Conservation (phyloP, 2,888 invertebrate species). For the Agrotis clavis region DNA sequence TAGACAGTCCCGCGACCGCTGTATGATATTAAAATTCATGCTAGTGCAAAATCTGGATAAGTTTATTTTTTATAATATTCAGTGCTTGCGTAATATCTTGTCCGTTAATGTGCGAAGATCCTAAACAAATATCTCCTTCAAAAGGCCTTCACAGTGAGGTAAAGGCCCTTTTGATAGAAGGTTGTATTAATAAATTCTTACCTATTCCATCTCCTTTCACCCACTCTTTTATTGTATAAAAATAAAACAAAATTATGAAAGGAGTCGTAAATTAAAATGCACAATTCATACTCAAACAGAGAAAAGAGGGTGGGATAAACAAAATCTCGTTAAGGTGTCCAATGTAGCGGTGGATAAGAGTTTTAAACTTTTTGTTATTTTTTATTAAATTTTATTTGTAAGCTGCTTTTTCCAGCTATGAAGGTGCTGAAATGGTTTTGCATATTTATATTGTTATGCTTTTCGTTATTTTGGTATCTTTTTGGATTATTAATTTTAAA, state of each 20-base stretch:
- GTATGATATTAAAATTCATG: no score
- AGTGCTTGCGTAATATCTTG: not conserved
- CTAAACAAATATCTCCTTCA: not conserved
- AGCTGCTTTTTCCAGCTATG: conserved; percentile 28
- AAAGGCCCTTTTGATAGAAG: no score
- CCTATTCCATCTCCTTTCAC: conserved; percentile 8
- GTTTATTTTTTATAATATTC: not conserved
- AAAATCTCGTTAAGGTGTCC: conserved; percentile 47
- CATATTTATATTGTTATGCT: not conserved
- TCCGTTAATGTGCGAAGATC: not conserved
- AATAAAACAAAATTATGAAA: conserved; percentile 59
- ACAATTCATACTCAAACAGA: conserved; percentile 56
- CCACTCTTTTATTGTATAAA: conserved; percentile 24
- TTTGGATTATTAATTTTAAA: no score
- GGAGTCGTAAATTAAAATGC: conserved; percentile 61
- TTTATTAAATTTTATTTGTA: conserved; percentile 37
- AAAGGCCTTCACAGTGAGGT: not conserved
- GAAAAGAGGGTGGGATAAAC: conserved; percentile 45
- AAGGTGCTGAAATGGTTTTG: conserved; percentile 11
- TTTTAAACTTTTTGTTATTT: conserved; percentile 27
- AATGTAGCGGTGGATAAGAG: conserved; percentile 19
- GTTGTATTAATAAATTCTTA: no score
- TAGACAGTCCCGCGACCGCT: no score
- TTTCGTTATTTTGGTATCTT: not conserved
- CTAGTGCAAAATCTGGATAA: no score